A percentile compares a stretch with the other conserved stretches of the same genome.
Evolutionary conservation across 92 coral and sea anemone genomes (phyloP).

Genomic region (Porites cylindrica): DNA sequence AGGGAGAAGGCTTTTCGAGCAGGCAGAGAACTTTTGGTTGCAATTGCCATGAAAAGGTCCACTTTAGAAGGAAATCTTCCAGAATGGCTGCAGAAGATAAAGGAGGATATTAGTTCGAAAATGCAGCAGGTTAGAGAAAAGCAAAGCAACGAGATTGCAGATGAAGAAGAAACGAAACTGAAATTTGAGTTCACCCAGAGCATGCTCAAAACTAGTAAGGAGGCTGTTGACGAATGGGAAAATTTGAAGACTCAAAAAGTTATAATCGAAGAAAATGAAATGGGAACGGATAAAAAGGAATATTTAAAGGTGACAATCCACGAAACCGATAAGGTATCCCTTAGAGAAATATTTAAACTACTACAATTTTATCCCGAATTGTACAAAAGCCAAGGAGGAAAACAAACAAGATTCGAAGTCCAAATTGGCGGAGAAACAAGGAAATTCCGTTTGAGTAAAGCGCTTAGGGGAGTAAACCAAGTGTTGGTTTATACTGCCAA

Average conservation of each 20-base stretch:
- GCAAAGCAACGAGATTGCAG: background rate
- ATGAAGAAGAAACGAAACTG: constrained; percentile 10
- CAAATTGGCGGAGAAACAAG: constrained; percentile 52
- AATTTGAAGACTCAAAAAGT: background rate
- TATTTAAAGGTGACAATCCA: constrained; percentile 7
- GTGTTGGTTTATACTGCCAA: constrained; percentile 11
- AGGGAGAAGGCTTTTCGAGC: constrained; percentile 35
- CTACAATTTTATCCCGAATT: constrained; percentile 36
- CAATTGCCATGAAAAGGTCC: background rate
- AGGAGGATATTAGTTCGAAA: background rate
- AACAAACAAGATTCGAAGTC: constrained; percentile 19
- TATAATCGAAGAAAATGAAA: background rate
- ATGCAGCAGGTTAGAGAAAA: background rate
- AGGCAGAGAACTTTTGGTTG: constrained; percentile 34
- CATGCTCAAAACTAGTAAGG: background rate
- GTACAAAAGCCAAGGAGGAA: background rate
- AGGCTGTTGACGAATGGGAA: constrained; percentile 25
- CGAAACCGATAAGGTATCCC: background rate
- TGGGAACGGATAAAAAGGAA: background rate
- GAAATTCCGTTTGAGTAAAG: constrained; percentile 15
- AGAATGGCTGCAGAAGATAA: constrained; percentile 26
- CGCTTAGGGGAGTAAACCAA: background rate
- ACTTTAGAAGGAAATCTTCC: background rate
- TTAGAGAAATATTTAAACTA: constrained; percentile 34
- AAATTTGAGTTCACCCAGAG: constrained; percentile 51